Evolutionary conservation across 1,140 invertebrate genomes (phyloP).

Genomic region (Drosophila pseudoananassae): DNA sequence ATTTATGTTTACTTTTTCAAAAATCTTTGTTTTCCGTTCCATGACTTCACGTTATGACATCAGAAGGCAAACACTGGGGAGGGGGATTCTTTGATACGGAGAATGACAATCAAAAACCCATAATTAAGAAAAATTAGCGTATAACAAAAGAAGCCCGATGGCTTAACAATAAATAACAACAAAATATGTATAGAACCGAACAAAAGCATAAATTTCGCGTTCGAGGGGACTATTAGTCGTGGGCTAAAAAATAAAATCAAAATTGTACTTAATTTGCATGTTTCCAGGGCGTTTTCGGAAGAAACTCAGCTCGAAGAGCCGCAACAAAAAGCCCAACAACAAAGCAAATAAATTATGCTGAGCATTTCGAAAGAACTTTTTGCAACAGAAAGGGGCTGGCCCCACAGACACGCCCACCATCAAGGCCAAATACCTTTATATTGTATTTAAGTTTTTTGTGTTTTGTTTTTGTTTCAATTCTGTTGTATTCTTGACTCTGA

Average conservation of each 20-base stretch:
- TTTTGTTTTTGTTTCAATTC: slow-evolving; percentile 2
- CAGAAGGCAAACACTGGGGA: slow-evolving; percentile 44
- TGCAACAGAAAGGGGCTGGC: slow-evolving; percentile 41
- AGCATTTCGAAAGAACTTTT: slow-evolving; percentile 72
- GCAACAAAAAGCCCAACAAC: slow-evolving; percentile 17
- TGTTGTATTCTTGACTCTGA: slow-evolving; percentile 38
- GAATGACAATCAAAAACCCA: slow-evolving; percentile 71
- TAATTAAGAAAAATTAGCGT: slow-evolving; percentile 72
- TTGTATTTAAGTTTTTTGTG: background rate
- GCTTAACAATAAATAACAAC: slow-evolving; percentile 26
- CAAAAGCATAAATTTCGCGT: slow-evolving; percentile 57
- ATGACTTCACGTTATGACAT: slow-evolving; percentile 64
- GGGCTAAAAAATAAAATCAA: slow-evolving; percentile 46
- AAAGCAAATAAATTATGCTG: slow-evolving; percentile 71
- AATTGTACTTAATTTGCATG: slow-evolving; percentile 77
- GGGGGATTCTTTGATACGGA: slow-evolving; percentile 46
- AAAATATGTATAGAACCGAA: slow-evolving; percentile 11
- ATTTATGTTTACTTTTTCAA: background rate
- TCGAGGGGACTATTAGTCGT: slow-evolving; percentile 41
- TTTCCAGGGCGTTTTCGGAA: slow-evolving; percentile 61
- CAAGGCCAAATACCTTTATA: slow-evolving; percentile 53
- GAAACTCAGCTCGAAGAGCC: slow-evolving; percentile 35
- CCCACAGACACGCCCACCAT: slow-evolving; percentile 52
- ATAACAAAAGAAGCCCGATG: slow-evolving; percentile 24
- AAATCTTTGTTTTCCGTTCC: background rate